Conservation (phyloP, 2,888 invertebrate genomes). For the Gonocerus acuteangulatus region DNA sequence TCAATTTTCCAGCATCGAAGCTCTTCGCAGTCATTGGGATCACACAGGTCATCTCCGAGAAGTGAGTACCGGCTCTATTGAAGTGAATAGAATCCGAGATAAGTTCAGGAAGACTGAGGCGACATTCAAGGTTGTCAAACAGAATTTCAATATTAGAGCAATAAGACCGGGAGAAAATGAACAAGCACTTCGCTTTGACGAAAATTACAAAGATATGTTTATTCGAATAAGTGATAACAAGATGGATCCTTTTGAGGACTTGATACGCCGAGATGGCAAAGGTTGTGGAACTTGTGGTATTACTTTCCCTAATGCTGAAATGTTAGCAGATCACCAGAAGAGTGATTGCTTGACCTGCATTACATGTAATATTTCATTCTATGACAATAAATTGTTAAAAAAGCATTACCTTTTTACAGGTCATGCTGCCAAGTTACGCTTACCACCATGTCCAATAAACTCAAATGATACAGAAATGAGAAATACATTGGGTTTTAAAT, state of each 20-base stretch:
- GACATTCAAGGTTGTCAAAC: conserved; percentile 35
- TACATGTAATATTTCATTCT: conserved; percentile 30
- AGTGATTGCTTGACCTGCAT: conserved; percentile 32
- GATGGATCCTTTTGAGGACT: conserved; percentile 27
- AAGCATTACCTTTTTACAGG: conserved; percentile 34
- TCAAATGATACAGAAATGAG: neutral
- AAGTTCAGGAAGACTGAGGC: conserved; percentile 33
- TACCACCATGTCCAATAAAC: neutral
- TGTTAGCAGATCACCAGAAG: conserved; percentile 28
- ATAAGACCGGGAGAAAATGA: conserved; percentile 31
- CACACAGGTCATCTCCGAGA: conserved; percentile 32
- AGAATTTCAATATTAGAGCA: conserved; percentile 33
- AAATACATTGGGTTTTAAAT: conserved; percentile 18
- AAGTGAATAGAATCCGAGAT: conserved; percentile 34
- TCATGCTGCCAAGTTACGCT: conserved; percentile 18
- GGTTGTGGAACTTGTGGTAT: conserved; percentile 32
- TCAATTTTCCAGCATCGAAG: conserved; percentile 30
- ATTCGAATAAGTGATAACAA: conserved; percentile 14
- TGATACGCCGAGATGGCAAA: conserved; percentile 27
- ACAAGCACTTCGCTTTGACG: conserved; percentile 27
- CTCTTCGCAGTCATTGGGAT: conserved; percentile 33
- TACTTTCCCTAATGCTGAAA: conserved; percentile 28
- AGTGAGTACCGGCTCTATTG: conserved; percentile 29
- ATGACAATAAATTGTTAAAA: conserved; percentile 30
- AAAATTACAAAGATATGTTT: conserved; percentile 32